A percentile compares a stretch with the other conserved stretches of the same genome.
phyloP scores from a whole-genome alignment of 2,797 vertebrate genomes.

The Periophthalmus magnuspinnatus region DNA sequence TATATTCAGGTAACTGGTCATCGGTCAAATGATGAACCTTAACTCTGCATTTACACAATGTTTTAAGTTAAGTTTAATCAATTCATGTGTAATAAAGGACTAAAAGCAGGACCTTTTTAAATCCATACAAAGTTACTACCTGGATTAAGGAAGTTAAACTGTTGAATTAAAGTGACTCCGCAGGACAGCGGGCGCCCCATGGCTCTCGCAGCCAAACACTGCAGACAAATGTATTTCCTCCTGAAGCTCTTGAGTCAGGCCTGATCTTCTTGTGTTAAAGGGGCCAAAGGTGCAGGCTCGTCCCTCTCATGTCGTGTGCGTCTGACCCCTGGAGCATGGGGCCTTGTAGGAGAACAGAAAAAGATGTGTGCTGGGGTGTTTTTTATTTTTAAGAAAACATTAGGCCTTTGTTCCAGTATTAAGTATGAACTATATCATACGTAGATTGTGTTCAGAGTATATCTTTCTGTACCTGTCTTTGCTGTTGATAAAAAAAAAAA shows the following conservation, averaged over 20 bases:
- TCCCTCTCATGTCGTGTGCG: conserved; percentile 56
- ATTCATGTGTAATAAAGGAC: not conserved
- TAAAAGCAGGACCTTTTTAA: not conserved
- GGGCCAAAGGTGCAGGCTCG: conserved; percentile 64
- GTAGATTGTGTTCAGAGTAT: too few relatives aligned
- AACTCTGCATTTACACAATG: not conserved
- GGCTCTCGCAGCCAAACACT: conserved; percentile 40
- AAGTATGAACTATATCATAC: too few relatives aligned
- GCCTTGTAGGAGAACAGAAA: conserved; percentile 29
- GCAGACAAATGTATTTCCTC: conserved; percentile 71
- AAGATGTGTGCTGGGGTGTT: not conserved
- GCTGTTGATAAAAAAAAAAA: too few relatives aligned
- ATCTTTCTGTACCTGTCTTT: too few relatives aligned
- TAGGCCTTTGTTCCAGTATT: too few relatives aligned
- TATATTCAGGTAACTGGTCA: conserved; percentile 32
- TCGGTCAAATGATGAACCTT: conserved; percentile 61
- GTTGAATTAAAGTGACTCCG: not conserved
- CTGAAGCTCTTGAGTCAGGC: conserved; percentile 67
- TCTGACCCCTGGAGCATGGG: conserved; percentile 65
- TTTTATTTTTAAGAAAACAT: not conserved
- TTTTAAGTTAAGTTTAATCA: not conserved
- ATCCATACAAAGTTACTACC: conserved; percentile 4
- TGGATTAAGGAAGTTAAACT: not conserved
- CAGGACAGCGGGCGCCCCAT: not conserved
- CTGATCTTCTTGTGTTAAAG: conserved; percentile 69